A percentile compares a stretch with the other conserved stretches of the same genome.
Evolutionary conservation across 2,797 vertebrate species (phyloP).

Genomic region (Enteromius paludinosus): DNA sequence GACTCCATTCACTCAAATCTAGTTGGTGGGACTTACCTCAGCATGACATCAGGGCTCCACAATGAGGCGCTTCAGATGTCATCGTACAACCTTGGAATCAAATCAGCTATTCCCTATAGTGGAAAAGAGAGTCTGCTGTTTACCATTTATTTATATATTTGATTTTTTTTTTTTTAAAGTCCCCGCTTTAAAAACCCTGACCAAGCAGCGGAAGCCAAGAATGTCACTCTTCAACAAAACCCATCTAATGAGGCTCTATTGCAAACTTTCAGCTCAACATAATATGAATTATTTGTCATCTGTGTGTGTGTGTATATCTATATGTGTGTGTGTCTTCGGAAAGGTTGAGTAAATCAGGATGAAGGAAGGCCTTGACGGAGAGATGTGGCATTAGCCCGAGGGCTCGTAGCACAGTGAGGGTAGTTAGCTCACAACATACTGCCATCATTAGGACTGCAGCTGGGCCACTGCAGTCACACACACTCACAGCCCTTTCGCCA

Average conservation of each 20-base stretch:
- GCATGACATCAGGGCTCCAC: constrained; percentile 43
- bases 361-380: constrained; percentile 83
- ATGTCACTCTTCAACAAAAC: constrained; percentile 47
- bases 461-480: constrained; percentile 66
- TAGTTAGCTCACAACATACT: constrained; percentile 82
- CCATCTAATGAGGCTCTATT: constrained; percentile 52
- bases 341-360: constrained; percentile 82
- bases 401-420: constrained; percentile 82
- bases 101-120: constrained; percentile 43
- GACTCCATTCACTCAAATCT: constrained; percentile 29
- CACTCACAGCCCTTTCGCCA: constrained; percentile 55
- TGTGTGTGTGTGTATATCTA: constrained; percentile 40
- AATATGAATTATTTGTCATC: constrained; percentile 76
- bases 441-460: constrained; percentile 83
- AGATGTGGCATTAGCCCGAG: constrained; percentile 84
- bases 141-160: constrained; percentile 77
- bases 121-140: constrained; percentile 66
- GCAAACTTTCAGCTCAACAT: constrained; percentile 52
- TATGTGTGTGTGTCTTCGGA: constrained; percentile 76
- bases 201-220: constrained; percentile 45
- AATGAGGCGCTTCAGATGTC: constrained; percentile 24
- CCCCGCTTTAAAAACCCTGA: constrained; percentile 48
- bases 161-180: not conserved
- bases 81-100: constrained; percentile 25
- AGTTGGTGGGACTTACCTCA: constrained; percentile 43